Evolutionary conservation across 2,888 invertebrate species (phyloP), one percentile per base, ranked within the genome.

Genomic region (Mamestra brassicae): DNA sequence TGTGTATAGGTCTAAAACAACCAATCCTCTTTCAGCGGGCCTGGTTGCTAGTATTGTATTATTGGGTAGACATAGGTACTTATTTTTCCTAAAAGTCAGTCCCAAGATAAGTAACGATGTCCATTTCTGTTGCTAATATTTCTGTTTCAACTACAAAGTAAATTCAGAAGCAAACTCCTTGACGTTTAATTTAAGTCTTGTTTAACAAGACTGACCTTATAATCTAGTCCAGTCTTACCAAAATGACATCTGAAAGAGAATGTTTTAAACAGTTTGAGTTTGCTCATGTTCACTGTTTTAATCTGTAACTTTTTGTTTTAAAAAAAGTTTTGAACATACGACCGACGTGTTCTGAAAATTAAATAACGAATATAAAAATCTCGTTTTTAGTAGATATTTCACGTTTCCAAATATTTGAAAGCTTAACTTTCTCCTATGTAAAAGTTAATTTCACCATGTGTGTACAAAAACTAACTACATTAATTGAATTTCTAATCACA

Each of bases 401-500:
- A 45, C 13, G 0, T 38, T 6, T 10, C 38, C 4, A 7, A 8
- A 15, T 38, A n/a, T n/a, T 26, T 15, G 4, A 47, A n/a, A 7
- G 42, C 42, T 17, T 11, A 3, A 6, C 4, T 13, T 11, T n/a
- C 5, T 26, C 26, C 26, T 26, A 26, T 26, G 26, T 10, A 47
- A 34, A 52, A 52, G n/a, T 6, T 13, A 1, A 17, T 64, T 26
- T 26, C 26, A 26, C n/a, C 10, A 1, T 26, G 26, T n/a, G 8
- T 50, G 34, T 61, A n/a, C 11, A 10, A 47, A 60, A 45, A 47
- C 11, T 3, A 63, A 63, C n/a, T 63, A 45, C 45, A 58, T 2
- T 45, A 61, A 76, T 79, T 78, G 5, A 78, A 72, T 71, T 54
- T 55, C 42, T 52, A 69, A 78, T 62, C 54, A 75, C 34, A 67